Evolutionary conservation across 1,140 invertebrate species (phyloP), one percentile per base, ranked within the genome.

Genomic region (Lordiphosa mommai): DNA sequence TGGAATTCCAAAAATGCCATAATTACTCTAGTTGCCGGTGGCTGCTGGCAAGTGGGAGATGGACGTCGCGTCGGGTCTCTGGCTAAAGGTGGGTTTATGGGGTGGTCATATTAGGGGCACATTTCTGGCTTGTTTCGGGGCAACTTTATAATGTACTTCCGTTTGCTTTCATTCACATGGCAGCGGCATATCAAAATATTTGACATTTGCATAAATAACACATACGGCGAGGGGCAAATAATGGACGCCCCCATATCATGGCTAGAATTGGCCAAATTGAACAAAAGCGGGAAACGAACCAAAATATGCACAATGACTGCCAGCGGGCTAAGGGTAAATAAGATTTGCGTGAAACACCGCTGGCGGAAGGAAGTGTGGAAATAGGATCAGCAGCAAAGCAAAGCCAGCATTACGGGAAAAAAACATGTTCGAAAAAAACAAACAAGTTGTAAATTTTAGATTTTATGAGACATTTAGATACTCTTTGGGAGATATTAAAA

Each of bases 141-240:
- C 52, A 79, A 71, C 76, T 80, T 80, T 76, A 82, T 84, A 80
- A 80, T 80, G 66, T 80, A 80, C 76, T 80, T 80, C 77, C 71
- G 76, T 71, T 80, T 63, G 66, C 71, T 68, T 76, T 82, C 61
- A 79, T 74, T 80, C 76, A 71, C 71, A 82, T 80, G 71, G 71
- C 71, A 82, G 77, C 76, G 77, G 66, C 68, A 71, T 76, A 76
- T 80, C 76, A 80, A 82, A 76, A 80, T 80, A 76, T 82, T 80
- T 82, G 76, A 80, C 76, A 82, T 80, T 80, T 80, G 76, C 76
- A 80, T 80, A 80, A 80, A 80, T 76, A 80, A 82, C 71, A 82
- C 71, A 68, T 67, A 61, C 61, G 46, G 64, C 53, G 8, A 68
- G 44, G 50, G 63, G 46, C 63, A 67, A 67, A 67, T 59, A 67